Evolutionary conservation across 92 coral and sea anemone species (phyloP), one percentile per base, ranked within the genome.

Genomic region (Umimayanthus chanpuru): DNA sequence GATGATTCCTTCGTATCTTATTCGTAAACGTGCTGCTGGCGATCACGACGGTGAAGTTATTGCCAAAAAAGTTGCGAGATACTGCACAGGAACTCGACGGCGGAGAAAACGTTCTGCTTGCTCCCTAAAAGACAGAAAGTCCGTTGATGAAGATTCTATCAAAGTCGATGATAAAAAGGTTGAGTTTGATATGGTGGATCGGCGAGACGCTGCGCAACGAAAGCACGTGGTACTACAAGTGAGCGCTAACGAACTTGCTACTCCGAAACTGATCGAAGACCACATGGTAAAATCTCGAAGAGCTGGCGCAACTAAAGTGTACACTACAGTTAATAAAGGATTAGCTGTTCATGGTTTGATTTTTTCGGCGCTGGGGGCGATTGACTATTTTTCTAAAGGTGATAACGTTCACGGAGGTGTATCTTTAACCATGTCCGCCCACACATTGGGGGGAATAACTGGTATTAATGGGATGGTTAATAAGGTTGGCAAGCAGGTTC

Each of bases 401-500:
- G 58, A 53, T 12, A 53, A 53, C 58, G 18, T 90, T 38, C 88
- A 76, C 0, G 93, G 93, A 1, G 75, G 77, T 18, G 73, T 92
- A 70, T 81, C 94, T 7, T 64, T 92, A 26, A 32, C 94, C 21
- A 92, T 89, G 74, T 79, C 92, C 9, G 87, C 75, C 7, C 92
- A 91, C 55, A 89, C 92, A 18, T 87, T 92, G 4, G 94, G 92
- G 29, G 90, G 92, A 47, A 61, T 92, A 1, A 92, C 94, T n/a
- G 92, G 94, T 3, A 16, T 89, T 30, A 89, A 91, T 80, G 89
- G 89, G 74, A 91, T 91, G 4, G 94, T 85, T 5, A 41, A 89
- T 9, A 92, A 85, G 53, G 88, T 83, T 70, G 90, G 90, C 9
- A 92, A 85, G 70, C 76, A 68, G 64, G 41, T 82, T 10, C 21